Percentiles rank a stretch among this genome's conserved stretches.
These are phyloP conservation scores for Pocota personata DNA, from an alignment of 2,888 invertebrate genomes.

Conservation along the genomic window DNA sequence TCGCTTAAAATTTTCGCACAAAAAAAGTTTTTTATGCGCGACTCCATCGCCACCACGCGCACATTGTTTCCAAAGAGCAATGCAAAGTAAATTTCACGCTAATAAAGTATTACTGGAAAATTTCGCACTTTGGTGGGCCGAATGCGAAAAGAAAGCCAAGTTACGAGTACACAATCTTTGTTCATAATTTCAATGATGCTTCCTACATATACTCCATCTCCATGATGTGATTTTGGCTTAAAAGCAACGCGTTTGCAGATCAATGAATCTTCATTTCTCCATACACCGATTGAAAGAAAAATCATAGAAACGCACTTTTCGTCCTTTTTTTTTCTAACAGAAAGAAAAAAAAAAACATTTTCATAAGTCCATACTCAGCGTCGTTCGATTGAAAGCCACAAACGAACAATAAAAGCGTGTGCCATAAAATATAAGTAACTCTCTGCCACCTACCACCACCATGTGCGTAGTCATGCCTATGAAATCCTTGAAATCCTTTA, in stretches of 20 bases:
- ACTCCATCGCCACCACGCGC: not conserved
- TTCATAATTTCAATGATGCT: not conserved
- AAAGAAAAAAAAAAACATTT: constrained; percentile 1
- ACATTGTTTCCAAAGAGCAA: constrained; percentile 34
- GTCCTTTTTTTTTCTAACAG: not conserved
- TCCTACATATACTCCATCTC: too few relatives aligned
- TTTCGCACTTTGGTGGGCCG: not conserved
- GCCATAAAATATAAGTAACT: constrained; percentile 54
- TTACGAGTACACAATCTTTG: constrained; percentile 15
- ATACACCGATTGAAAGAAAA: not conserved
- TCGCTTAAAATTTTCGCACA: constrained; percentile 44
- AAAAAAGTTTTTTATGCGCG: constrained; percentile 40
- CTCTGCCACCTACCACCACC: not conserved
- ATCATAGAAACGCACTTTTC: constrained; percentile 7
- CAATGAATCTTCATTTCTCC: constrained; percentile 47
- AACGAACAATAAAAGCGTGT: constrained; percentile 56
- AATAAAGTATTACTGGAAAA: constrained; percentile 33
- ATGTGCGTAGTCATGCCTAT: constrained; percentile 46
- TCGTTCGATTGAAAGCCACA: constrained; percentile 57
- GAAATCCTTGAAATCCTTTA: constrained; percentile 60
- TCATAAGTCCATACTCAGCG: constrained; percentile 14
- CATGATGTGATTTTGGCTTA: not conserved
- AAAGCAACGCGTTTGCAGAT: constrained; percentile 38
- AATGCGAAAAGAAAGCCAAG: not conserved
- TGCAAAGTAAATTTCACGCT: constrained; percentile 38